Conservation (phyloP, 2,888 invertebrate genomes). For the Gonocerus acuteangulatus region DNA sequence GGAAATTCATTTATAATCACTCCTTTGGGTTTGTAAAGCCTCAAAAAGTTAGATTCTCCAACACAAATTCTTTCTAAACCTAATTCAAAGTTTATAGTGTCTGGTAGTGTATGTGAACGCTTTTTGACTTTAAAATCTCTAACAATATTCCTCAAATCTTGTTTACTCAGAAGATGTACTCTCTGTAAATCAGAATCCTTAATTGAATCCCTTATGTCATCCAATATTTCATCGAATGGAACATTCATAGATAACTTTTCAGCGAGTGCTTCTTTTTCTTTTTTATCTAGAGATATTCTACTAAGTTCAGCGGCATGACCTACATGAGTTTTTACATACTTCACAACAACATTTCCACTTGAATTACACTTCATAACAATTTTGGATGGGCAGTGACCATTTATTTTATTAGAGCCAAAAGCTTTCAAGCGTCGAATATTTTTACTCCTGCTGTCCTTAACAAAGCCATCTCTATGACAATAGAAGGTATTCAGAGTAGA, state of each 20-base stretch:
- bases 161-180: conserved; percentile 30
- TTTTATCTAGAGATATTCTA: conserved; percentile 32
- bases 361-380: conserved; percentile 30
- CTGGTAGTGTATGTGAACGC: background rate
- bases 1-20: conserved; percentile 21
- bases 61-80: conserved; percentile 22
- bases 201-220: conserved; percentile 29
- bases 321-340: conserved; percentile 37
- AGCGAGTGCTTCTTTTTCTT: conserved; percentile 35
- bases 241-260: conserved; percentile 33
- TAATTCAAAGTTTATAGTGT: conserved; percentile 12
- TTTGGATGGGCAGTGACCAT: conserved; percentile 38
- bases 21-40: conserved; percentile 30
- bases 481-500: conserved; percentile 33
- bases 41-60: conserved; percentile 18
- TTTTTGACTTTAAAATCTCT: conserved; percentile 5
- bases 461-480: conserved; percentile 37
- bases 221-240: conserved; percentile 33
- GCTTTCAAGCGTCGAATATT: conserved; percentile 36
- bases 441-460: conserved; percentile 34
- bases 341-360: conserved; percentile 32
- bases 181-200: conserved; percentile 24
- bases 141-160: conserved; percentile 34
- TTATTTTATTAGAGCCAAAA: conserved; percentile 38
- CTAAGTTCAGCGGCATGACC: conserved; percentile 37